Base-by-base conservation (phyloP, 2,888 invertebrate genomes). In the Orchestes rusci region DNA sequence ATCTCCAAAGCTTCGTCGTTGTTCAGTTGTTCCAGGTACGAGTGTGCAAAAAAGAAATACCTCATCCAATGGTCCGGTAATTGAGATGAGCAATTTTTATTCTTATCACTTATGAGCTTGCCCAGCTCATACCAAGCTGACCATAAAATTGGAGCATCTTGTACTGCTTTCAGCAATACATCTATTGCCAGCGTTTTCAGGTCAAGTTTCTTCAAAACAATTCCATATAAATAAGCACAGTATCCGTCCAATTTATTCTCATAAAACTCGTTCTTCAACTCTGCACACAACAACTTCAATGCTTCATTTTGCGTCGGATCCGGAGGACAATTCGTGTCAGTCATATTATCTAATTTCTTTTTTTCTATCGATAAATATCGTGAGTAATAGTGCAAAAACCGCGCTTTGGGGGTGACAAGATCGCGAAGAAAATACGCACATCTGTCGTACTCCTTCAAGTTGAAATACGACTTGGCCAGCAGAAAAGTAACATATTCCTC, bases 111-210 rank as follows among this genome's bases (percentile, higher is more conserved):
- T 40, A 96, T 82, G 2, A 97, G 70, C 5, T 84, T 79, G 0
- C 92, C 85, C 10, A 99, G 70, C 66, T 96, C 95, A 23, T 90
- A 73, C 91, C 97, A 99, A 0, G 95, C 87, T 30, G 91, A 84
- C 97, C 97, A 99, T 48, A 94, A 77, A 59, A 89, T 79, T 1
- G 94, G 94, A 41, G 84, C 80, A 30, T 77, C 73, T 45, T 81
- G 77, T 8, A 92, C 77, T 1, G 94, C 79, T 59, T 88, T 82
- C 15, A 86, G 75, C 30, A 97, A 73, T 35, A 86, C 77, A 53
- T 84, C 80, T 16, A 82, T 77, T 0, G 96, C 93, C 57, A 85
- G 79, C 49, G 76, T 77, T 36, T 79, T 72, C 10, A 95, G 72
- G 60, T 93, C 89, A 40, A 95, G 67, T 61, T 91, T 89, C 59